Evolutionary conservation across 2,797 vertebrate genomes (phyloP).

Genomic region (Mormyrops attenuatus): DNA sequence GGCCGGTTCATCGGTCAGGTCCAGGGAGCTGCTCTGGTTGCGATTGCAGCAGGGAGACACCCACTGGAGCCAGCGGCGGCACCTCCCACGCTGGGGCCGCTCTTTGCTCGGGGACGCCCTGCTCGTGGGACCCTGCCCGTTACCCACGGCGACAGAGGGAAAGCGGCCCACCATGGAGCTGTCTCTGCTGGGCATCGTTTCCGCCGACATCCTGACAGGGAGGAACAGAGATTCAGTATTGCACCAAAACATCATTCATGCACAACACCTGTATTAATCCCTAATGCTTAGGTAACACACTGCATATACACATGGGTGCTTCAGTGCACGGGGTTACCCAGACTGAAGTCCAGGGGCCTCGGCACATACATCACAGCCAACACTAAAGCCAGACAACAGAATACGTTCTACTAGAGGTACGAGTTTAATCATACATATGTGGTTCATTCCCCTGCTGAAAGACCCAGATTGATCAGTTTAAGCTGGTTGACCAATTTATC

Average conservation of each 20-base stretch:
- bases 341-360: neutral
- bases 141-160: slow-evolving; percentile 44
- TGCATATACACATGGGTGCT: neutral
- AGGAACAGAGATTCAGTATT: neutral
- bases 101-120: slow-evolving; percentile 42
- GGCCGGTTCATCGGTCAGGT: neutral
- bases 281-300: neutral
- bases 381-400: neutral
- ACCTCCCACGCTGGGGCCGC: slow-evolving; percentile 42
- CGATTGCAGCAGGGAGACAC: slow-evolving; percentile 60
- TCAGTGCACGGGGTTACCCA: neutral
- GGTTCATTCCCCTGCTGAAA: neutral
- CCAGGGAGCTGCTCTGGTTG: slow-evolving; percentile 41
- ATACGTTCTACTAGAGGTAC: neutral
- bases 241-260: neutral
- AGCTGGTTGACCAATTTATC: neutral
- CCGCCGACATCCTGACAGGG: slow-evolving; percentile 56
- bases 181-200: slow-evolving; percentile 47
- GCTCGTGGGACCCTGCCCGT: slow-evolving; percentile 33
- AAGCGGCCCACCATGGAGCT: slow-evolving; percentile 59
- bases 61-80: slow-evolving; percentile 54
- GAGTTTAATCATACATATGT: neutral
- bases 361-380: neutral
- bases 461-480: neutral
- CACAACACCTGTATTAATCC: neutral